Percentiles rank a stretch among this genome's conserved stretches.
phyloP scores from a whole-genome alignment of 2,113 vertebrate genomes.

The Chitala chitala region DNA sequence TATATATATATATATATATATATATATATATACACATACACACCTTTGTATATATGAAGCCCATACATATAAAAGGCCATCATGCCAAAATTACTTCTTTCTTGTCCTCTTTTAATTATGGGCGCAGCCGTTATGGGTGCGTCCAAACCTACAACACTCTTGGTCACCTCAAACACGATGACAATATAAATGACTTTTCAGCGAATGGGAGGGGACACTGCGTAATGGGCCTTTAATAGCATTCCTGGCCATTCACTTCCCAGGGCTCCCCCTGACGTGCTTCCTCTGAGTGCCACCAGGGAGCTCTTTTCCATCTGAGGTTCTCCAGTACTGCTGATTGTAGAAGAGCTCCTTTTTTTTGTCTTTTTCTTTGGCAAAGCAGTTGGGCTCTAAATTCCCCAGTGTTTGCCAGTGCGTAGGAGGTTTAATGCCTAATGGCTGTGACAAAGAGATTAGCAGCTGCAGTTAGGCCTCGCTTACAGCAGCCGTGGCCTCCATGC shows the following conservation, averaged over 20 bases:
- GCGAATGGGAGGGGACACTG: conserved; percentile 64
- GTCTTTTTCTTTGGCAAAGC: conserved; percentile 33
- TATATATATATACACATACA: too few species aligned
- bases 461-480: conserved; percentile 40
- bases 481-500: conserved; percentile 32
- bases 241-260: conserved; percentile 57
- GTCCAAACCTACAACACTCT: conserved; percentile 59
- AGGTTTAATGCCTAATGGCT: conserved; percentile 53
- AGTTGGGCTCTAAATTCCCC: conserved; percentile 37
- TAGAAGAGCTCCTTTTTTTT: conserved; percentile 40
- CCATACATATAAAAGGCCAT: too few species aligned
- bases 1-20: too few species aligned
- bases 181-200: conserved; percentile 57
- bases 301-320: conserved; percentile 58
- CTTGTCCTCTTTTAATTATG: neutral
- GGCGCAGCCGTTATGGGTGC: conserved; percentile 48
- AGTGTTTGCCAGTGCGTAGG: conserved; percentile 49
- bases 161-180: conserved; percentile 61
- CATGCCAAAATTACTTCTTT: neutral
- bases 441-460: conserved; percentile 50
- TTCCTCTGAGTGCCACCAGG: conserved; percentile 52
- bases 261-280: conserved; percentile 49
- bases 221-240: conserved; percentile 71
- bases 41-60: too few species aligned
- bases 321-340: conserved; percentile 59